Evolutionary conservation across 2,888 invertebrate species (phyloP).

Genomic region (Gryllus longicercus): DNA sequence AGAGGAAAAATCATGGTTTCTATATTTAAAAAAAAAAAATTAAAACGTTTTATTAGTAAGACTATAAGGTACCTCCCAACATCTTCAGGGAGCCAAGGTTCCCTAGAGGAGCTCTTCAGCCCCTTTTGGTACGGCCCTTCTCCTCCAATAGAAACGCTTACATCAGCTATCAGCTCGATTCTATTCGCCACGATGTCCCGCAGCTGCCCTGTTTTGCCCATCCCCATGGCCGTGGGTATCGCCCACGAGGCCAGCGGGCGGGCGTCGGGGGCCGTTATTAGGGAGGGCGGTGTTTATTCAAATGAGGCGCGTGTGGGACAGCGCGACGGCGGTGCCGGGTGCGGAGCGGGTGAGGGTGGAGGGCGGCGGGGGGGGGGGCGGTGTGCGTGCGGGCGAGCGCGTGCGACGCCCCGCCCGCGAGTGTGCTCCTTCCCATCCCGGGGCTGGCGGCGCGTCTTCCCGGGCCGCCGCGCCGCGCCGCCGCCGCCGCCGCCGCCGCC

Average conservation of each 20-base stretch:
- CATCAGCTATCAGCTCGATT: neutral
- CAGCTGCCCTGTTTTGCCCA: no score
- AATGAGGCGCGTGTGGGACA: slow-evolving; percentile 2
- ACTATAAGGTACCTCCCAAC: no score
- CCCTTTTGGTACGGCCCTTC: no score
- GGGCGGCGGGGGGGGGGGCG: neutral
- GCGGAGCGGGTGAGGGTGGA: neutral
- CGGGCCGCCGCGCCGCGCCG: neutral
- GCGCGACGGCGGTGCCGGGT: neutral
- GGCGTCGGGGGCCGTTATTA: neutral
- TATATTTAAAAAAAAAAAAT: no score
- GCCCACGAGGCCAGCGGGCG: neutral
- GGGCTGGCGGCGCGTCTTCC: neutral
- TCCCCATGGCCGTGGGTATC: neutral
- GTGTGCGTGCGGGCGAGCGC: neutral
- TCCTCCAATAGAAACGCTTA: neutral
- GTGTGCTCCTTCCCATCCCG: neutral
- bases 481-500: neutral
- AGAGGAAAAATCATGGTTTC: no score
- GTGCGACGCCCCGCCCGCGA: neutral
- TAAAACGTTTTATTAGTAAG: no score
- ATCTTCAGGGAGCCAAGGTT: no score
- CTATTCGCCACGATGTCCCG: no score
- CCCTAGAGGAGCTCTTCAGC: no score
- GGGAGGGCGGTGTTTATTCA: slow-evolving; percentile 3